Conservation (phyloP, 2,797 vertebrate genomes). For the Fistularia tabacaria region DNA sequence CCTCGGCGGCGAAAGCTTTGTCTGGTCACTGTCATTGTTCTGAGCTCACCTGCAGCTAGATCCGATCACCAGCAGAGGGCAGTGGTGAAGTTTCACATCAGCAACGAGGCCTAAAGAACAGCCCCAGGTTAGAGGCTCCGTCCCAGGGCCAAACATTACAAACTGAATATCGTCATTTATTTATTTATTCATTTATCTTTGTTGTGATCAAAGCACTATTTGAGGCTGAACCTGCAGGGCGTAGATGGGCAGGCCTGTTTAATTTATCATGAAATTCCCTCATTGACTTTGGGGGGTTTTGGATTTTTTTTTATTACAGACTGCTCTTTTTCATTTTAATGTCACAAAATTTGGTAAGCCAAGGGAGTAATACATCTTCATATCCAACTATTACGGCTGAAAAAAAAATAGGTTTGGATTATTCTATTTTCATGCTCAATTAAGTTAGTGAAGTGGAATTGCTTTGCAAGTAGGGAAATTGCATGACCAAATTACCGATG, state of each 20-base stretch:
- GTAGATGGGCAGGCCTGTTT: background rate
- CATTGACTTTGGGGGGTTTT: background rate
- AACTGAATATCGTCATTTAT: too few relatives aligned
- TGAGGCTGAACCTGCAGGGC: background rate
- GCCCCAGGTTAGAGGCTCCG: background rate
- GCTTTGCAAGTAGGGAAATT: too few relatives aligned
- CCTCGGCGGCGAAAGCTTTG: conserved; percentile 46
- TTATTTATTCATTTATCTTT: too few relatives aligned
- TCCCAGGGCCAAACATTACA: background rate
- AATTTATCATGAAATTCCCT: background rate
- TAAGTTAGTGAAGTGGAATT: too few relatives aligned
- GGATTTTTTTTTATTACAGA: conserved; percentile 6
- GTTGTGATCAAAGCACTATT: too few relatives aligned
- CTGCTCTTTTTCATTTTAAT: background rate
- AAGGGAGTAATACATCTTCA: background rate
- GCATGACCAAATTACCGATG: too few relatives aligned
- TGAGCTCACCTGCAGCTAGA: conserved; percentile 25
- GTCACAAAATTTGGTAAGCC: background rate
- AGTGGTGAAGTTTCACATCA: conserved; percentile 63
- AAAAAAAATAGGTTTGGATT: too few relatives aligned
- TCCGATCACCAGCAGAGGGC: conserved; percentile 67
- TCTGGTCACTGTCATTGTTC: conserved; percentile 34
- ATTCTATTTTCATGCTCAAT: too few relatives aligned
- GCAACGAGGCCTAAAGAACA: background rate
- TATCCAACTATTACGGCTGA: too few relatives aligned